These are phyloP conservation scores for Mya arenaria DNA, from an alignment of 1,140 invertebrate species.

Conservation along the genomic window DNA sequence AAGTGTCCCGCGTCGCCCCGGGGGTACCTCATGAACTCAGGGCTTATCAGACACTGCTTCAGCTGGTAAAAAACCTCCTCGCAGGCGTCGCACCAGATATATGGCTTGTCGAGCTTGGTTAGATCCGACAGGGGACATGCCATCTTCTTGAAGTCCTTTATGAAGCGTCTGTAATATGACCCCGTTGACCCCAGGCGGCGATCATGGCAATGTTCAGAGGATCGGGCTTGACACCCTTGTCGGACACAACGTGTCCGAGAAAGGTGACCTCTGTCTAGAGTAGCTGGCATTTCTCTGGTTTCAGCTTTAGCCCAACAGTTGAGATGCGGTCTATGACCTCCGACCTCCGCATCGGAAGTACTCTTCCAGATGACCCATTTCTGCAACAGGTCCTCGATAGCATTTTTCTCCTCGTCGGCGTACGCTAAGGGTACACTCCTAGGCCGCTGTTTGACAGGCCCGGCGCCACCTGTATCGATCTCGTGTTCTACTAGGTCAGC, in stretches of 20 bases:
- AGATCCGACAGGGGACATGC: slow-evolving; percentile 39
- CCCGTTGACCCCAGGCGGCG: slow-evolving; percentile 33
- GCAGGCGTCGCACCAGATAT: slow-evolving; percentile 34
- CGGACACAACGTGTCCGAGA: slow-evolving; percentile 41
- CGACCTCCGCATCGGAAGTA: too few species aligned
- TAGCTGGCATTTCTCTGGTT: slow-evolving; percentile 38
- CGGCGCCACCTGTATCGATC: too few species aligned
- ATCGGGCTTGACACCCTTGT: slow-evolving; percentile 13
- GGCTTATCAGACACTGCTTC: slow-evolving; percentile 27
- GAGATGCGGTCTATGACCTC: slow-evolving; percentile 15
- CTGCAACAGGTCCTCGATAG: too few species aligned
- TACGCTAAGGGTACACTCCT: too few species aligned
- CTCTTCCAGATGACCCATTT: too few species aligned
- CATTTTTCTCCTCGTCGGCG: too few species aligned
- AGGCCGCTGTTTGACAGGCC: too few species aligned
- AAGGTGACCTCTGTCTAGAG: slow-evolving; percentile 58
- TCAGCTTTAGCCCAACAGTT: slow-evolving; percentile 35
- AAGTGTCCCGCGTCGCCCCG: slow-evolving; percentile 57
- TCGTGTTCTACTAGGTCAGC: too few species aligned
- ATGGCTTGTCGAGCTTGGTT: background rate
- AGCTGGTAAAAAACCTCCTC: slow-evolving; percentile 52
- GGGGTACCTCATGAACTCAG: background rate
- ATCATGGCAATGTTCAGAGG: slow-evolving; percentile 4
- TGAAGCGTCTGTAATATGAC: slow-evolving; percentile 43
- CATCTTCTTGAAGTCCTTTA: slow-evolving; percentile 41